Base-by-base conservation (phyloP, 2,888 invertebrate species). In the Pyralis farinalis region DNA sequence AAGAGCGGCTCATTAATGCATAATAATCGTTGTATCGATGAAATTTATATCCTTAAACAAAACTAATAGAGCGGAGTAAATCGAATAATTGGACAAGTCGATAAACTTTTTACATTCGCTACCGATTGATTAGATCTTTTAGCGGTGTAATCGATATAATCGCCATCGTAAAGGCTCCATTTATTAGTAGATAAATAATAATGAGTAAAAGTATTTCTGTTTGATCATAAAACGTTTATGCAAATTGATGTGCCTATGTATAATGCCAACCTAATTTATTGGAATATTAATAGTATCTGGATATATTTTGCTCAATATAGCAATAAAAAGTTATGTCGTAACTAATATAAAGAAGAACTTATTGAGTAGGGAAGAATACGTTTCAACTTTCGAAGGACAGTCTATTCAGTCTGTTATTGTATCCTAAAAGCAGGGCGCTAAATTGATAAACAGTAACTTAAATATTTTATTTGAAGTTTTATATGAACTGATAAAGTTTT, bases 21-120 rank as follows among this genome's bases (percentile, higher is more conserved):
- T 33, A 35, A 41, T 31, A 41, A 42, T 43, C n/a, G 11, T 30
- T 34, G 37, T 42, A 42, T 40, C 36, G 31, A 44, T 43, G 11
- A 30, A 46, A 37, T 43, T 33, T 43, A 37, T 31, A 44, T 50
- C 25, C 22, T 42, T 43, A 41, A 20, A 30, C 12, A 11, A 12
- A 29, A 37, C 29, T 35, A 39, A 42, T 40, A 32, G 10, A n/a
- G 25, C 9, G 28, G 34, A 46, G 43, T 40, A 25, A 51, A 43
- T 44, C 21, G 12, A 12, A n/a, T 8, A 34, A 34, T 42, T 7
- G 25, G 21, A 21, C 25, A 12, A n/a, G 30, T 38, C 40, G 44
- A 39, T 39, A 16, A 40, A 35, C 9, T 29, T 32, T 32, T 33
- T 32, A 32, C 25, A 28, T 9, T 8, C 12, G 28, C 35, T 28